Evolutionary conservation across 2,797 vertebrate genomes (phyloP).

Genomic region (Amblyopsis hoosieri): DNA sequence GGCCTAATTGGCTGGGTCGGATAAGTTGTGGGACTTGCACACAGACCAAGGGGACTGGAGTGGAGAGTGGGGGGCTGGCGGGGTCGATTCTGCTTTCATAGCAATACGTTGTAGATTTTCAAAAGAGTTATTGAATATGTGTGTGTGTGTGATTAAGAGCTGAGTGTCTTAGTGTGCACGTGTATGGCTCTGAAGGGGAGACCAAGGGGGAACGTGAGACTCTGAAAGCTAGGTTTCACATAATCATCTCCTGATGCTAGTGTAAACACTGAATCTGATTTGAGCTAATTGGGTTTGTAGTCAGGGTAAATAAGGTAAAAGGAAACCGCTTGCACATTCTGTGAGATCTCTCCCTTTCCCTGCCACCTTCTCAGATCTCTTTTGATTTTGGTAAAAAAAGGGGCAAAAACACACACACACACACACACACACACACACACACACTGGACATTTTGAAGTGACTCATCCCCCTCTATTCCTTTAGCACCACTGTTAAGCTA

Average conservation of each 20-base stretch:
- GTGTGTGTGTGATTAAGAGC: background rate
- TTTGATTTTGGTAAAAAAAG: constrained; percentile 27
- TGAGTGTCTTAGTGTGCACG: constrained; percentile 1
- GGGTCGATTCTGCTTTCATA: constrained; percentile 53
- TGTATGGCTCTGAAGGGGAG: constrained; percentile 32
- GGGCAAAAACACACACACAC: constrained; percentile 32
- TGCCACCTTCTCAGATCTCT: constrained; percentile 18
- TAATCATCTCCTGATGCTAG: constrained; percentile 71
- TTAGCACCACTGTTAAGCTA: constrained; percentile 23
- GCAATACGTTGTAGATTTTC: constrained; percentile 36
- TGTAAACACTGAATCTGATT: constrained; percentile 74
- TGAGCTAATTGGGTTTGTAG: constrained; percentile 75
- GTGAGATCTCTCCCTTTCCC: constrained; percentile 35
- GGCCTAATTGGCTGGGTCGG: constrained; percentile 8
- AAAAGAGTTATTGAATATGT: constrained; percentile 8
- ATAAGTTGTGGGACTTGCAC: constrained; percentile 15
- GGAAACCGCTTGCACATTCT: constrained; percentile 61
- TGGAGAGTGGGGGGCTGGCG: constrained; percentile 27
- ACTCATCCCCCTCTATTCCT: constrained; percentile 1
- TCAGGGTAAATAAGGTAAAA: constrained; percentile 72
- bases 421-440: no score
- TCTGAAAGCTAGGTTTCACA: constrained; percentile 54
- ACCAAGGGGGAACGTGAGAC: constrained; percentile 52
- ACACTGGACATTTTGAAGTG: constrained; percentile 9
- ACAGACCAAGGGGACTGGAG: constrained; percentile 8